phyloP scores from a whole-genome alignment of 2,888 invertebrate species.

The Metalampra italica region DNA sequence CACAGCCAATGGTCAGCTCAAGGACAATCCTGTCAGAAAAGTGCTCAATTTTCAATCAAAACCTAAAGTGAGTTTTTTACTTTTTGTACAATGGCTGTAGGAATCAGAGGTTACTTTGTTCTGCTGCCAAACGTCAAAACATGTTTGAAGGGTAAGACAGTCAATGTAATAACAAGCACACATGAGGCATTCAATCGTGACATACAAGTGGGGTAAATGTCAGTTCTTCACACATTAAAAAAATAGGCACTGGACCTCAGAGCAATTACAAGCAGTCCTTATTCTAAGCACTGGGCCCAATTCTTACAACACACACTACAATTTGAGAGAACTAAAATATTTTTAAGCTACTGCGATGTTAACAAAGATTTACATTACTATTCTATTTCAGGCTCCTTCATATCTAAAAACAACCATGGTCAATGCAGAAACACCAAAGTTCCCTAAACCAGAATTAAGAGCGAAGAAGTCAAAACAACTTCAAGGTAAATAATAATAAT shows the following conservation, averaged over 20 bases:
- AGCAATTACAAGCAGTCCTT: too few relatives aligned
- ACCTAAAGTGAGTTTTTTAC: conserved; percentile 32
- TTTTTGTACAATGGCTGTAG: neutral
- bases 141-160: too few relatives aligned
- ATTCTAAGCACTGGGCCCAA: too few relatives aligned
- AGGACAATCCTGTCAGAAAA: conserved; percentile 53
- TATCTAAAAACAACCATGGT: conserved; percentile 33
- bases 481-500: conserved; percentile 49
- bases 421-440: conserved; percentile 40
- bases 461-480: conserved; percentile 42
- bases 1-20: conserved; percentile 45
- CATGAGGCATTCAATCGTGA: too few relatives aligned
- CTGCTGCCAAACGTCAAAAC: neutral
- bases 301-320: too few relatives aligned
- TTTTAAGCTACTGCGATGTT: too few relatives aligned
- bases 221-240: too few relatives aligned
- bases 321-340: too few relatives aligned
- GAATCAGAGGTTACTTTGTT: neutral
- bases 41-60: conserved; percentile 55
- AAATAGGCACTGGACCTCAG: too few relatives aligned
- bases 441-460: conserved; percentile 45
- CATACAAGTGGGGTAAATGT: too few relatives aligned
- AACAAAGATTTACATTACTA: neutral
- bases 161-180: too few relatives aligned
- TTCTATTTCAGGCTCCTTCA: conserved; percentile 33